A percentile compares a stretch with the other conserved stretches of the same genome.
Evolutionary conservation across 2,888 invertebrate genomes (phyloP).

Genomic region (Megastigmus dorsalis): DNA sequence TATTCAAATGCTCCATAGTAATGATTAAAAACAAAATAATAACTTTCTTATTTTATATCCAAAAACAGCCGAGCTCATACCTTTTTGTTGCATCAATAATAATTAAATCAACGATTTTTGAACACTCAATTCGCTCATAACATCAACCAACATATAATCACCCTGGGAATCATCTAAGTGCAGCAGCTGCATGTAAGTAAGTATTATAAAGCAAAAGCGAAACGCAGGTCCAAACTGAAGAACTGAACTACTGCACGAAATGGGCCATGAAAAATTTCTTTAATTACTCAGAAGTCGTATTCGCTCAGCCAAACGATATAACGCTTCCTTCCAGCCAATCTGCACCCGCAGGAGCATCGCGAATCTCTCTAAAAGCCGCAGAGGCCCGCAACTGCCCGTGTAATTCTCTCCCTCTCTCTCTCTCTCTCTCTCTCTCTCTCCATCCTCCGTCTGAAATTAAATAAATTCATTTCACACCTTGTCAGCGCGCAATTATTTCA

Average conservation of each 20-base stretch:
- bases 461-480: slow-evolving; percentile 75
- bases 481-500: slow-evolving; percentile 74
- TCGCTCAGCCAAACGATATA: not conserved
- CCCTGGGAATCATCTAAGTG: too few species aligned
- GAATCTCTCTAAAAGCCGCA: slow-evolving; percentile 63
- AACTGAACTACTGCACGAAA: too few species aligned
- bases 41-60: too few species aligned
- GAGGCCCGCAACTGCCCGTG: slow-evolving; percentile 72
- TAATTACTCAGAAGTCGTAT: slow-evolving; percentile 48
- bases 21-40: too few species aligned
- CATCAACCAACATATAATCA: too few species aligned
- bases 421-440: too few species aligned
- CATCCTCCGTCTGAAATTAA: slow-evolving; percentile 74
- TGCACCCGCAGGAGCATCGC: slow-evolving; percentile 48
- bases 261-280: slow-evolving; percentile 49
- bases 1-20: too few species aligned
- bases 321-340: slow-evolving; percentile 1
- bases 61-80: too few species aligned
- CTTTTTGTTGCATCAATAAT: too few species aligned
- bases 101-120: too few species aligned
- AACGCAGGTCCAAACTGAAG: slow-evolving; percentile 43
- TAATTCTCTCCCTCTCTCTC: slow-evolving; percentile 74
- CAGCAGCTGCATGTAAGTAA: too few species aligned
- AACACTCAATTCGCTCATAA: too few species aligned
- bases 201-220: slow-evolving; percentile 30